phyloP scores from a whole-genome alignment of 92 coral and sea anemone species.

The Phymanthus crucifer region DNA sequence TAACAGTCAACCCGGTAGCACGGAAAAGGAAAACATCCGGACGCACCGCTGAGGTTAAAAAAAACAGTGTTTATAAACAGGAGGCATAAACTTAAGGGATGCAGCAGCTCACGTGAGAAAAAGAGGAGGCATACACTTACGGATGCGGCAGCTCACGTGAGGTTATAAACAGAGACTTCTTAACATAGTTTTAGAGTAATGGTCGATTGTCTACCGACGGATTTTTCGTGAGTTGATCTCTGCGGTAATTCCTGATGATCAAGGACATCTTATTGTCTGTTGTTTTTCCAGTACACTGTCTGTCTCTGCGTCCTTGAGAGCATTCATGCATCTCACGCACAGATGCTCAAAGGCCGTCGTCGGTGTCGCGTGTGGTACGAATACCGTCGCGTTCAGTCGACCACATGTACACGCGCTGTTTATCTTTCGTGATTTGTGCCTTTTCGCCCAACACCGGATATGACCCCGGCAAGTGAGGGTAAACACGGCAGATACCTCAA shows the following conservation, averaged over 20 bases:
- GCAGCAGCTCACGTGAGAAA: background rate
- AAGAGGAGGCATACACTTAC: background rate
- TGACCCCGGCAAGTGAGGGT: background rate
- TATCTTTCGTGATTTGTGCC: background rate
- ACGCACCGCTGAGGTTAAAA: no score
- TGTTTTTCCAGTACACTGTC: background rate
- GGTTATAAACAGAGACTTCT: background rate
- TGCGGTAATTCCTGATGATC: background rate
- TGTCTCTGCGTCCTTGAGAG: background rate
- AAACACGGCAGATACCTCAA: background rate
- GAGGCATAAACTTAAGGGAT: background rate
- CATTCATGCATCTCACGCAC: background rate
- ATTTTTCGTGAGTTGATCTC: background rate
- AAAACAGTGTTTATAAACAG: background rate
- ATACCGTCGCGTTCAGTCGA: conserved; percentile 9
- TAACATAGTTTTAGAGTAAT: background rate
- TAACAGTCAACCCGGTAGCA: no score
- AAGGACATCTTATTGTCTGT: background rate
- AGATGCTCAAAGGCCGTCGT: conserved; percentile 2
- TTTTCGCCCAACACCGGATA: background rate
- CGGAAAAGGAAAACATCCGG: no score
- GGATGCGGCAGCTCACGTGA: background rate
- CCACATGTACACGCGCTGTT: conserved; percentile 7
- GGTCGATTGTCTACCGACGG: background rate
- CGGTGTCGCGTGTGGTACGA: conserved; percentile 9